Evolutionary conservation across 2,797 vertebrate species (phyloP).

Genomic region (Knipowitschia caucasica): DNA sequence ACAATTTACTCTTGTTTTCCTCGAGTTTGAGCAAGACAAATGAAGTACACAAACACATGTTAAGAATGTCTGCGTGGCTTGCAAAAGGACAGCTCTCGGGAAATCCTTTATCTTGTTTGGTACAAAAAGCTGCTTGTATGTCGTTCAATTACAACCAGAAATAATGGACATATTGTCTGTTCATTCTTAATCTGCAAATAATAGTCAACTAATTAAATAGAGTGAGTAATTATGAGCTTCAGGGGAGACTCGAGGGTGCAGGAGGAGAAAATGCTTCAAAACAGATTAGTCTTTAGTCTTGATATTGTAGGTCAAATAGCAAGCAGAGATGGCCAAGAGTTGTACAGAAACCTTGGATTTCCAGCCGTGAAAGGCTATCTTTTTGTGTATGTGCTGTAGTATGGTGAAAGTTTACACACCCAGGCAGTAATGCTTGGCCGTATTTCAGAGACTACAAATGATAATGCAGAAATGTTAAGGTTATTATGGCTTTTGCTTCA

Average conservation of each 20-base stretch:
- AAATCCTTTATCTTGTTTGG: neutral
- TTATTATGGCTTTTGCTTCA: no score
- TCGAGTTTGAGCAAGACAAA: slow-evolving; percentile 30
- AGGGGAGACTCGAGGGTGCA: slow-evolving; percentile 32
- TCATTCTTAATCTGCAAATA: slow-evolving; percentile 16
- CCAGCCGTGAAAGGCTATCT: neutral
- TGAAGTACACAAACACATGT: slow-evolving; percentile 26
- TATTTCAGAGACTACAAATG: no score
- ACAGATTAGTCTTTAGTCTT: slow-evolving; percentile 1
- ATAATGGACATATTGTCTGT: slow-evolving; percentile 19
- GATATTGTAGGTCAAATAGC: slow-evolving; percentile 15
- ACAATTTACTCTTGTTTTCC: slow-evolving; percentile 28
- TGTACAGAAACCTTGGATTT: neutral
- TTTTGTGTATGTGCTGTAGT: no score
- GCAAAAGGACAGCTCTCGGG: neutral
- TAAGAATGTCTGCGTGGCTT: slow-evolving; percentile 5
- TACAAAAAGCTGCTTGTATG: slow-evolving; percentile 24
- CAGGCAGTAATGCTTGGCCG: no score
- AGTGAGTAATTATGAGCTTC: slow-evolving; percentile 39
- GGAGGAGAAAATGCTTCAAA: slow-evolving; percentile 15
- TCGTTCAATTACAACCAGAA: slow-evolving; percentile 26
- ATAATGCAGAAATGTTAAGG: no score
- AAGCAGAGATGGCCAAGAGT: neutral
- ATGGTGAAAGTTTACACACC: no score
- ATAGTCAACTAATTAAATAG: slow-evolving; percentile 25